Conservation (phyloP, 2,797 vertebrate species). For the Sparus aurata region DNA sequence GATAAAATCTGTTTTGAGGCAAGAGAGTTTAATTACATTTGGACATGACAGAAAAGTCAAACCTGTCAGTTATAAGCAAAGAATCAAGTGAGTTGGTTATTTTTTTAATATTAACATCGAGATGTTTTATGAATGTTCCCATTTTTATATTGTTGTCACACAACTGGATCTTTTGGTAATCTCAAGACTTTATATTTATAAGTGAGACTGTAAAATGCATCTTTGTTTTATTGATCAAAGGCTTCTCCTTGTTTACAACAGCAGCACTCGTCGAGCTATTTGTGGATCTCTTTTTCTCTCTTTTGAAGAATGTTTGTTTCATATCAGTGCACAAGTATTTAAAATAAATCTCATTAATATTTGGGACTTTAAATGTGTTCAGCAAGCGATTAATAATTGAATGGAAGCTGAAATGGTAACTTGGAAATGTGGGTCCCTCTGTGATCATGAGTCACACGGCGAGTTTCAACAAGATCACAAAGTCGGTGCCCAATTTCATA, state of each 20-base stretch:
- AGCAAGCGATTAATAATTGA: constrained; percentile 48
- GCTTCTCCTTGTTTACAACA: constrained; percentile 32
- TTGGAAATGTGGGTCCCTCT: neutral
- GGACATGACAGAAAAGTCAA: neutral
- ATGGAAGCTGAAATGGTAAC: neutral
- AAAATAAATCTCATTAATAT: constrained; percentile 32
- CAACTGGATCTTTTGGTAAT: neutral
- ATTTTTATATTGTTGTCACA: constrained; percentile 15
- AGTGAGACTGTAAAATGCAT: constrained; percentile 19
- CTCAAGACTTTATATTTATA: constrained; percentile 21
- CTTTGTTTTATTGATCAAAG: constrained; percentile 41
- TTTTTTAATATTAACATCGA: constrained; percentile 8
- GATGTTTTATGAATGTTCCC: neutral
- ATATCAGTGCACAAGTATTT: constrained; percentile 14
- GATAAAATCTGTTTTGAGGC: neutral
- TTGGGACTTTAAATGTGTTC: constrained; percentile 21
- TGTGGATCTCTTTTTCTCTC: constrained; percentile 6
- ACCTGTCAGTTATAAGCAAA: neutral
- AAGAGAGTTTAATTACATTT: neutral
- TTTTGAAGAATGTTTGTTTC: constrained; percentile 16
- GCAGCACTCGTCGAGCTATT: constrained; percentile 5
- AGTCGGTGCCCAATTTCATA: neutral
- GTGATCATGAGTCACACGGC: neutral
- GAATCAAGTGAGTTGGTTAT: neutral
- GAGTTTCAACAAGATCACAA: neutral